Base-by-base conservation (phyloP, 2,888 invertebrate species). In the Byasa hedistus region DNA sequence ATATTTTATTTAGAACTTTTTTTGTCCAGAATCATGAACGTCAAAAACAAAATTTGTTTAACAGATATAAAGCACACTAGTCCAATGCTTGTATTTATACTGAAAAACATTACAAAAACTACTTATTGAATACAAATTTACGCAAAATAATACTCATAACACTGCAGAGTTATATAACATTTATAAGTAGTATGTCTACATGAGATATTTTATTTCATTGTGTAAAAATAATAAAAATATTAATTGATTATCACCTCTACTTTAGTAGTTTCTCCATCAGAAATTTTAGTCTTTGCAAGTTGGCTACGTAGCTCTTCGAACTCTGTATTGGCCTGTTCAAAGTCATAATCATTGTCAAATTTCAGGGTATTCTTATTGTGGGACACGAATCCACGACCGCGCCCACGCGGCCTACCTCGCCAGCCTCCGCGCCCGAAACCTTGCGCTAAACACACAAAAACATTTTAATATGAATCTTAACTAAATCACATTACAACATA, bases 291-390 rank as follows among this genome's bases (percentile, higher is more conserved):
- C 91, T 98, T 98, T 67, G 96, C 95, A 69, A 99, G 92, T 83
- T 98, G 96, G 78, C 93, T 95, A 76, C 95, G 95, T 68, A 99
- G 92, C 85, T 98, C 98, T 80, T 98, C 97, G 87, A 99, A 99
- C 89, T 99, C 96, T 54, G 97, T 98, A 87, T 99, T 99, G 68
- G 99, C 98, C 86, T 98, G 97, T 88, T 99, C 99, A 84, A 99
- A 99, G 89, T 99, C 99, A 82, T 98, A 99, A 82, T 99, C 99
- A 76, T 96, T 96, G 73, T 98, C 98, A 86, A 98, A 99, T 87
- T 98, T 98, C 72, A 98, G 94, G 19, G 95, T 95, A 78, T 94
- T 95, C 84, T 95, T 95, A 73, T 93, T 87, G 70, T 89, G 85
- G 2, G 89, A 87, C 23, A 87, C 81, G 78, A 90, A 89, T 0